Base-by-base conservation (phyloP, 2,888 invertebrate genomes). In the Nomada hirtipes region DNA sequence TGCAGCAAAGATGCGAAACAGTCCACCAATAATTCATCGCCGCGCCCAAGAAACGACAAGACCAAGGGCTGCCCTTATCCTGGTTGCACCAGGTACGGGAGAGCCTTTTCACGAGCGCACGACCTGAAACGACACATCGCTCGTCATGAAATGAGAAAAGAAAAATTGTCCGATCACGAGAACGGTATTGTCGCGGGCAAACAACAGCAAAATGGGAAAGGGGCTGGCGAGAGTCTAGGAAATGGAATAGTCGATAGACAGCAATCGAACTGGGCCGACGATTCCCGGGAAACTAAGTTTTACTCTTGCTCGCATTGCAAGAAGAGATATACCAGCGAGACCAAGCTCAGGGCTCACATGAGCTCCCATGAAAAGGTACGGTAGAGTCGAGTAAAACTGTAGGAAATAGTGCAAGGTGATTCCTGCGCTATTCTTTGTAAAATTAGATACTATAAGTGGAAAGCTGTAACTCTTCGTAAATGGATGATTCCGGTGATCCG, bases 1-100 rank as follows among this genome's bases (percentile, higher is more conserved):
- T 85, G 82, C 18, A 77, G 67, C 10, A 87, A 87, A 26, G 87
- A 89, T 15, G 18, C 44, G 1, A 90, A 88, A 13, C 84, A 80
- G 13, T 59, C 82, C 9, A 50, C 71, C 18, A 63, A 63, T 13
- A 72, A 42, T 7, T 11, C 18, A 1, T 7, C 78, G 10, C 44
- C 55, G 47, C 65, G 75, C n/a, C 75, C 42, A 55, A 82, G 77
- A 72, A 88, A 90, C 20, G 92, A 93, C 57, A 92, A 92, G 69
- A 90, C 91, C 2, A 93, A 93, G 74, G 93, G 93, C n/a, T 93
- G 93, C 68, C 93, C 93, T 3, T 93, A 91, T 82, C 92, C 92
- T 4, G 92, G 89, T 3, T 93, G 93, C 73, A 88, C 91, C 7
- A 90, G 93, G 50, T 93, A 90, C 64, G 92, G 93, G 4, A 91